Base-by-base conservation (phyloP, 2,113 vertebrate species). In the Sisor rabdophorus region DNA sequence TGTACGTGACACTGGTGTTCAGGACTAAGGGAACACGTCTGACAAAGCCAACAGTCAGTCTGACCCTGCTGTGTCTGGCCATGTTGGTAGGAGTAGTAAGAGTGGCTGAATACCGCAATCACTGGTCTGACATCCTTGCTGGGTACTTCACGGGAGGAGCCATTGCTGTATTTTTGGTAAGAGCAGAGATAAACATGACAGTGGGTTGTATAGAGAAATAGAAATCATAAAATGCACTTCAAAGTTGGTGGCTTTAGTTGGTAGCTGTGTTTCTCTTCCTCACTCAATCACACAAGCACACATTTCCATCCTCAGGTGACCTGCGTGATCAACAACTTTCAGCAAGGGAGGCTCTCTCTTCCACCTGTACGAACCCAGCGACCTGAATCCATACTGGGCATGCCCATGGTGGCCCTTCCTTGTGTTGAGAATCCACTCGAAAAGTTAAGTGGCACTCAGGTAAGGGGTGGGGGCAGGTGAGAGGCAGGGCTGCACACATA, bases 371-470 rank as follows among this genome's bases (percentile, higher is more conserved):
- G 50, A 22, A 67, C 77, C 20, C 86, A 84, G 50, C 84, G 81
- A 2, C 84, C 84, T 16, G 93, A 94, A 71, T 87, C 89, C 8
- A 63, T 89, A 30, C 80, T 90, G 52, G 91, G 91, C 48, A 83
- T 91, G 78, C 92, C 92, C 64, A 89, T 91, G 59, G 84, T 93
- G 77, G 88, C 84, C 32, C 82, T 93, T 80, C 92, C 93, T 63
- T 91, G 92, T 8, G 83, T 94, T 84, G 92, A 94, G 85, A 93
- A 89, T 91, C 93, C 93, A 92, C 93, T 95, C 75, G 93, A 95
- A 94, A 96, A 97, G 93, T 93, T 96, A 93, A 95, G 93, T 93
- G 92, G 92, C 80, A 87, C 91, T 88, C 93, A 95, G 94, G 94
- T 96, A 94, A 95, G 94, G 90, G 91, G 87, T 61, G 84, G 72